phyloP scores from a whole-genome alignment of 2,888 invertebrate genomes.

The Drosophila stalkeri region DNA sequence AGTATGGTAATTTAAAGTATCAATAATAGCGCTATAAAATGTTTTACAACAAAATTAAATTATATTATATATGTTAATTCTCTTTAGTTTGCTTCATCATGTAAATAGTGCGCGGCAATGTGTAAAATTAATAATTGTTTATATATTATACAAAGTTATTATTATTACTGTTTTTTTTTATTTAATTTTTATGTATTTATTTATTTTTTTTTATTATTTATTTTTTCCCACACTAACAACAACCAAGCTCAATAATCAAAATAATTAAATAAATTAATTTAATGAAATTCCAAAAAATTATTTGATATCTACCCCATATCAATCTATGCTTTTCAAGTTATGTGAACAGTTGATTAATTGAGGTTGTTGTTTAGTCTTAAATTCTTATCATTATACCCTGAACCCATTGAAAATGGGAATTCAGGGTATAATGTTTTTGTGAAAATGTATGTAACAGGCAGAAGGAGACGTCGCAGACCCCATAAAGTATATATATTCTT shows the following conservation, averaged over 20 bases:
- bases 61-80: too few species aligned
- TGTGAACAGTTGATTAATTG: constrained; percentile 13
- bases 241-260: background rate
- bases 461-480: too few species aligned
- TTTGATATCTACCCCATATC: background rate
- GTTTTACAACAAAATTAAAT: background rate
- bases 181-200: too few species aligned
- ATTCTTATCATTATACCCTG: background rate
- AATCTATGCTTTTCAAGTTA: constrained; percentile 1
- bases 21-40: background rate
- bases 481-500: too few species aligned
- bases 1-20: too few species aligned
- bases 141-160: too few species aligned
- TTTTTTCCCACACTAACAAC: background rate
- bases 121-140: background rate
- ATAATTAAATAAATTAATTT: constrained; percentile 17
- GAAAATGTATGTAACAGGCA: too few species aligned
- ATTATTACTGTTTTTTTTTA: background rate
- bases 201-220: too few species aligned
- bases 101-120: constrained; percentile 11
- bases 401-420: too few species aligned
- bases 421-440: too few species aligned
- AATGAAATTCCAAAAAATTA: constrained; percentile 10
- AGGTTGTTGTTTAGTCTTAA: background rate
- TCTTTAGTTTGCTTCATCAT: background rate